phyloP scores from a whole-genome alignment of 1,140 invertebrate genomes.

The Potamilus streckersoni region DNA sequence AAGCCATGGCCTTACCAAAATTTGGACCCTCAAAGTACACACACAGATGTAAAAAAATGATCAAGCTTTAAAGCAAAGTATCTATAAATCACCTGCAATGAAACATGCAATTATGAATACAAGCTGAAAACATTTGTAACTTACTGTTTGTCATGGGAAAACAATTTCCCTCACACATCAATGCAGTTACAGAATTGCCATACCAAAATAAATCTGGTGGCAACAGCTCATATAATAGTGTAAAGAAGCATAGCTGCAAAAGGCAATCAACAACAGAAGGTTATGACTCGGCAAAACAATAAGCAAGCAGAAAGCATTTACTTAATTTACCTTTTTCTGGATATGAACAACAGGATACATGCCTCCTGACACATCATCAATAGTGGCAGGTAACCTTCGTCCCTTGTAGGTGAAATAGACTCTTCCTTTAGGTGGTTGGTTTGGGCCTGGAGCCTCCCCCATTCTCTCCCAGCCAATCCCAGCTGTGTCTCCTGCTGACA shows the following conservation, averaged over 20 bases:
- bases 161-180: no score
- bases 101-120: no score
- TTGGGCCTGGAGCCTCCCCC: conserved; percentile 34
- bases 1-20: no score
- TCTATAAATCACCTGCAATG: no score
- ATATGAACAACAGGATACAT: conserved; percentile 68
- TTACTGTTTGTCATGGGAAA: no score
- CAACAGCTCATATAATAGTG: background rate
- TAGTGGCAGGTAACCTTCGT: conserved; percentile 47
- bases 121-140: no score
- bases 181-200: no score
- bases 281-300: background rate
- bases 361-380: conserved; percentile 65
- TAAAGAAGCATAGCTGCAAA: background rate
- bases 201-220: no score
- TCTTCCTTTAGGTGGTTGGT: conserved; percentile 52
- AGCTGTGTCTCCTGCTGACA: conserved; percentile 65
- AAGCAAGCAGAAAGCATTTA: background rate
- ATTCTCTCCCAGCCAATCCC: conserved; percentile 68
- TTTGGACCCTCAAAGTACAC: no score
- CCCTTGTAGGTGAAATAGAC: conserved; percentile 68
- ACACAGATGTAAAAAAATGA: no score
- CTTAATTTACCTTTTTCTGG: conserved; percentile 65
- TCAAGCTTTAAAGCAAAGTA: no score
- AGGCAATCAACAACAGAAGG: background rate